These are phyloP conservation scores for Andricus quercusramuli DNA, from an alignment of 2,888 invertebrate species.

Conservation along the genomic window DNA sequence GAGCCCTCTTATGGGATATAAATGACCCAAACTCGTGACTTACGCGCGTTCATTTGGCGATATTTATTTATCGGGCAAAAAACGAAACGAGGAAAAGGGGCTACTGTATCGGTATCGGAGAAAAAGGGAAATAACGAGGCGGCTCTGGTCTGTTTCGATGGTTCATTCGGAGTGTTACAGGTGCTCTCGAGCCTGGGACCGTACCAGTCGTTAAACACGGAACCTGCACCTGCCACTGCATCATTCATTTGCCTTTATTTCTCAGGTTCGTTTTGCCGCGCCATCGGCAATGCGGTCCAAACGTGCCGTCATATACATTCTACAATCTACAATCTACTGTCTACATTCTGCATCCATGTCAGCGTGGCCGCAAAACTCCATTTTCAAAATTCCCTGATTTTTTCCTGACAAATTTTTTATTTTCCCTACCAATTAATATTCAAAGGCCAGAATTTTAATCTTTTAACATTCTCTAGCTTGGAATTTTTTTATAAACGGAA, in stretches of 20 bases:
- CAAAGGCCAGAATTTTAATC: no score
- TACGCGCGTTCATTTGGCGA: not conserved
- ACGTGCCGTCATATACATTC: constrained; percentile 51
- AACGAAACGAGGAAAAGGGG: not conserved
- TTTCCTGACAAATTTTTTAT: no score
- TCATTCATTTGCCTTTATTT: constrained; percentile 70
- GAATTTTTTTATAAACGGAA: no score
- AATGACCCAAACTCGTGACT: not conserved
- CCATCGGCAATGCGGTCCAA: constrained; percentile 53
- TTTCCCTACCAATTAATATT: no score
- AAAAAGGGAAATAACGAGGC: constrained; percentile 23
- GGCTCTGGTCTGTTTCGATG: constrained; percentile 16
- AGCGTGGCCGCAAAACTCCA: no score
- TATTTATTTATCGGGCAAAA: constrained; percentile 15
- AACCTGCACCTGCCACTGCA: constrained; percentile 70
- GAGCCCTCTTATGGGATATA: constrained; percentile 3
- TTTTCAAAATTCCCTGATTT: not conserved
- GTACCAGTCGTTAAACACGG: constrained; percentile 68
- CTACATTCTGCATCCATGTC: not conserved
- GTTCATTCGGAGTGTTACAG: constrained; percentile 58
- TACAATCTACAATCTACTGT: not conserved
- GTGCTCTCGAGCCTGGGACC: constrained; percentile 68
- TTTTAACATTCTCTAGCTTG: no score
- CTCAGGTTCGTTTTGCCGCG: constrained; percentile 48
- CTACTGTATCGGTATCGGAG: constrained; percentile 31